Conservation (phyloP, 1,140 invertebrate species). For the Drosophila ficusphila region DNA sequence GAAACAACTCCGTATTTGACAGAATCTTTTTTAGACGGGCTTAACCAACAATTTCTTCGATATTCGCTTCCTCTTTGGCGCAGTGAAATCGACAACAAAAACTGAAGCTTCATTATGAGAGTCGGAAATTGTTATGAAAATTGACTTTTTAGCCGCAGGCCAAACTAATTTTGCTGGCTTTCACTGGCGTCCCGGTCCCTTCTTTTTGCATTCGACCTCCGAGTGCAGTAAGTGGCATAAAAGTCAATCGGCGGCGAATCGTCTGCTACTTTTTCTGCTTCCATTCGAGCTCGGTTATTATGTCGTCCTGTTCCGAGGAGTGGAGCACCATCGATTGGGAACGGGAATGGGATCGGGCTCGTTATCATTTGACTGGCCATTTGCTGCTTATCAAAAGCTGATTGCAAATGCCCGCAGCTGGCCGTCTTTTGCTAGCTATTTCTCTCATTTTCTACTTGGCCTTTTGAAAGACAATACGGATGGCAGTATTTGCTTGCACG, state of each 20-base stretch:
- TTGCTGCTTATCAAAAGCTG: conserved; percentile 80
- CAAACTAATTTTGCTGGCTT: conserved; percentile 72
- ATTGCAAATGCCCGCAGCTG: conserved; percentile 71
- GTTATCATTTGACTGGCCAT: conserved; percentile 81
- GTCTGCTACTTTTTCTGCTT: conserved; percentile 25
- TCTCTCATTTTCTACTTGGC: conserved; percentile 7
- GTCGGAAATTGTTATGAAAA: conserved; percentile 79
- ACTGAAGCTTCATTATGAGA: conserved; percentile 73
- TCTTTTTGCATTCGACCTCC: conserved; percentile 6
- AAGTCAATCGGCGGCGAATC: conserved; percentile 59
- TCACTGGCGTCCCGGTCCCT: conserved; percentile 8
- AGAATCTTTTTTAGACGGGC: too few species aligned
- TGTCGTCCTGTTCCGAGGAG: conserved; percentile 1
- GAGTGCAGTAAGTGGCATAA: conserved; percentile 48
- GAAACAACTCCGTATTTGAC: too few species aligned
- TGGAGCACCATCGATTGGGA: conserved; percentile 7
- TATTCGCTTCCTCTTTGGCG: conserved; percentile 17
- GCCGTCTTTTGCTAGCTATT: conserved; percentile 20
- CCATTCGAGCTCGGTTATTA: conserved; percentile 15
- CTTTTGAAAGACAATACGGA: background rate
- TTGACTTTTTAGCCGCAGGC: conserved; percentile 73
- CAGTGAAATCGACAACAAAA: conserved; percentile 65
- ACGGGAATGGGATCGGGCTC: conserved; percentile 46
- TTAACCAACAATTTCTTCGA: background rate
- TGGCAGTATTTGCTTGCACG: background rate